Base-by-base conservation (phyloP, 2,797 vertebrate species). In the Cottoperca gobio region DNA sequence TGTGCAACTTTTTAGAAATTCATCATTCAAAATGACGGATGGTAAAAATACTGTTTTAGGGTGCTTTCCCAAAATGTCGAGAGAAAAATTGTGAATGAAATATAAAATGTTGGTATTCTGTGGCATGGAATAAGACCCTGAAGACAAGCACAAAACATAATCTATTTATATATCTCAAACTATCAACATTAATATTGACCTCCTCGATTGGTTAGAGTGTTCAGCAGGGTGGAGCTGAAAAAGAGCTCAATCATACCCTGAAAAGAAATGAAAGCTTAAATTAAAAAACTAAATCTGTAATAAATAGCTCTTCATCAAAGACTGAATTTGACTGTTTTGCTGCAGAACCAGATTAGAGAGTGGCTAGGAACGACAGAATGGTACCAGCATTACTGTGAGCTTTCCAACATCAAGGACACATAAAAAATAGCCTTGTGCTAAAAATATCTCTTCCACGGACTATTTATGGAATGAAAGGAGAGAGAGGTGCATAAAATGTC, bases 381-480 rank as follows among this genome's bases (percentile, higher is more conserved):
- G 84, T 69, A 63, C 78, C 81, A 54, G 64, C 75, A 53, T 45
- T 43, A 52, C 71, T 67, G 70, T 8, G 61, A 76, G 84, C 62
- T 84, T 68, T 79, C 31, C 74, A 83, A 69, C 86, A 78, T 93
- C 86, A 92, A 89, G 80, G 82, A 77, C 0, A 64, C 78, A 78
- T 74, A 78, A 83, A 88, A 89, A 88, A 86, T 76, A 80, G 72
- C 83, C 76, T 58, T 39, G 67, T 9, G 53, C 89, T 90, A 90
- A 88, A 90, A 91, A 92, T 93, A 91, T 70, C 74, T 63, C 52
- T 48, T 35, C 59, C 71, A 31, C 65, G 43, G 59, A 53, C 85
- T 91, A 91, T 92, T 91, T 91, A 40, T 89, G 74, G 83, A 69
- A 66, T 43, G 28, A 70, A 85, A 88, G 71, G 31, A 60, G 53